Base-by-base conservation (phyloP, 92 coral and sea anemone genomes). In the Zoanthus sociatus region DNA sequence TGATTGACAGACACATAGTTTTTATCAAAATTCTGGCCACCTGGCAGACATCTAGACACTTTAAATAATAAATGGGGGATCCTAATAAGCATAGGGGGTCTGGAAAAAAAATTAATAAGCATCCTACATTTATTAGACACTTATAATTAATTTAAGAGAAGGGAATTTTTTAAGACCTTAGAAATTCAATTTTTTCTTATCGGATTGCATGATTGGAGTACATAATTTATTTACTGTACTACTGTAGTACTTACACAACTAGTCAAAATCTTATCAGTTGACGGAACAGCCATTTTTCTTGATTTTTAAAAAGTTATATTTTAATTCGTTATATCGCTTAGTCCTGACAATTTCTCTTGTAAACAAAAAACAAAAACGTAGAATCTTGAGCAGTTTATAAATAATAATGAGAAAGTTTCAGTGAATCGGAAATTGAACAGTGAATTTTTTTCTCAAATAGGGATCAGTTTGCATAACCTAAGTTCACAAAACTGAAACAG, bases 271-370 rank as follows among this genome's bases (percentile, higher is more conserved):
- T 61, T 17, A 61, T 61, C 17, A 16, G 26, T 26, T 26, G 26
- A 17, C 69, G 69, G 6, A 3, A 50, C 69, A 6, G 8, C 69
- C 69, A n/a, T 16, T 20, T 61, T 61, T 15, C 69, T 17, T 61
- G 8, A 16, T 15, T 6, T 6, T 16, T 4, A 17, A 61, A 16
- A 61, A 61, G 7, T 61, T 30, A 13, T 6, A 46, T 16, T 42
- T 44, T 46, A 31, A 10, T n/a, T 7, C 21, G 21, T 56, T 6
- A 4, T 9, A 16, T 14, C 53, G 82, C 26, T 77, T 42, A 53
- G 17, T 32, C 46, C 46, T 30, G 68, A 77, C 20, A 21, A 26
- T 14, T 54, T 56, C 42, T 67, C 82, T 77, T 77, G 66, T 77
- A 51, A 77, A 77, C 82, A 51, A 77, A 26, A 17, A 46, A 30